Percentiles rank a stretch among this genome's conserved stretches.
Evolutionary conservation across 2,888 invertebrate species (phyloP).

Genomic region (Synanthedon andrenaeformis): DNA sequence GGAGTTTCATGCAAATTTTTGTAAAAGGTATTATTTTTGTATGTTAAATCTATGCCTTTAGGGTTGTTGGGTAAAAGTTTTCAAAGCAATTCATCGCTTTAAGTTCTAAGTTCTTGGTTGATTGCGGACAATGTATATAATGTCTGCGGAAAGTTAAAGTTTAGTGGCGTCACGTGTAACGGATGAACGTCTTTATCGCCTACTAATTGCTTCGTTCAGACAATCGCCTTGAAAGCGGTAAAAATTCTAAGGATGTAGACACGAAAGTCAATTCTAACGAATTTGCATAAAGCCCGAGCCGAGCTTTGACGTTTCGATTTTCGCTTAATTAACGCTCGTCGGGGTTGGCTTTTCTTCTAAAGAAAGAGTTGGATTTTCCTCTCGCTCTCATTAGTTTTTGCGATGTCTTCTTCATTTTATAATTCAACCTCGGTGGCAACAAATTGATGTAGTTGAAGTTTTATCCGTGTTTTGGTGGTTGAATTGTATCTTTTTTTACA

Average conservation of each 20-base stretch:
- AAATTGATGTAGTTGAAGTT: conserved; percentile 52
- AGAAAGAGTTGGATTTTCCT: conserved; percentile 55
- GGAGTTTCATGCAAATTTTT: no score
- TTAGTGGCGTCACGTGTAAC: conserved; percentile 15
- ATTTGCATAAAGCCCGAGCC: conserved; percentile 61
- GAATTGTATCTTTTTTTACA: no score
- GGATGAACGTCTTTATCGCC: conserved; percentile 20
- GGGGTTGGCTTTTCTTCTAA: conserved; percentile 27
- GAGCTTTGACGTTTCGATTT: conserved; percentile 66
- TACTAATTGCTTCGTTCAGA: conserved; percentile 56
- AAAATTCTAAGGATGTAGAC: conserved; percentile 52
- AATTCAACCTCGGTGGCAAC: conserved; percentile 44
- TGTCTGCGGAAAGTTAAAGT: conserved; percentile 5
- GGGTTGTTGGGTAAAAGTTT: no score
- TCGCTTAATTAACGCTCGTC: conserved; percentile 64
- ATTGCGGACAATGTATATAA: not conserved
- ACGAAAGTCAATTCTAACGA: conserved; percentile 55
- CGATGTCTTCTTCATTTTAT: conserved; percentile 38
- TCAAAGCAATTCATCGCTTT: not conserved
- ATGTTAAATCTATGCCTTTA: no score
- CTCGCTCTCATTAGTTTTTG: conserved; percentile 40
- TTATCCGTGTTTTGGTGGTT: conserved; percentile 47
- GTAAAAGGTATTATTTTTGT: no score
- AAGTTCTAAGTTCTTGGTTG: not conserved
- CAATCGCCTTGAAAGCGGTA: conserved; percentile 43